Evolutionary conservation across 1,140 invertebrate species (phyloP).

Genomic region (Pissodes strobi): DNA sequence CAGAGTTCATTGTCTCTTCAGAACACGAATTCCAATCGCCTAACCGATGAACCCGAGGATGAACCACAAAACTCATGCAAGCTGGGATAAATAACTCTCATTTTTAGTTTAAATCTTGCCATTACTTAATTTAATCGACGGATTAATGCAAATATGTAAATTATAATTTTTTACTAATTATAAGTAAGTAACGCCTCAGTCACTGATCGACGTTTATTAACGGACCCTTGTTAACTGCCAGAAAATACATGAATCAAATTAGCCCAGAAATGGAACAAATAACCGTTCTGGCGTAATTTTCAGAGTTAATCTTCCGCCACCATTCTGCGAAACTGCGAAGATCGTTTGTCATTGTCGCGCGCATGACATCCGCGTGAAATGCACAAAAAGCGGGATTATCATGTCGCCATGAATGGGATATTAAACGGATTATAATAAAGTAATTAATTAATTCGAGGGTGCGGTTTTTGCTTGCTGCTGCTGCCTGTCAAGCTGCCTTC

Average conservation of each 20-base stretch:
- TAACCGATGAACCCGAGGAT: too few relatives aligned
- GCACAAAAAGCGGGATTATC: slow-evolving; percentile 31
- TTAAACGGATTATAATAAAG: slow-evolving; percentile 21
- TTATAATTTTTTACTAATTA: too few relatives aligned
- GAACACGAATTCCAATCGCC: too few relatives aligned
- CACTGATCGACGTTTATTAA: not conserved
- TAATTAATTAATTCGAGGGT: slow-evolving; percentile 28
- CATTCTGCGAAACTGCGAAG: not conserved
- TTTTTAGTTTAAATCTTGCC: too few relatives aligned
- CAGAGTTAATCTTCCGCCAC: slow-evolving; percentile 13
- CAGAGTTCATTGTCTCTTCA: too few relatives aligned
- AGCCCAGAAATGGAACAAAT: slow-evolving; percentile 6
- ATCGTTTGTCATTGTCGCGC: slow-evolving; percentile 22
- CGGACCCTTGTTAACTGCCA: not conserved
- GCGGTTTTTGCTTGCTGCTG: slow-evolving; percentile 9
- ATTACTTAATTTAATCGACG: too few relatives aligned
- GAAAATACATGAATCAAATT: not conserved
- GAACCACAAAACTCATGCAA: too few relatives aligned
- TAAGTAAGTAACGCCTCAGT: too few relatives aligned
- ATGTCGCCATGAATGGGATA: slow-evolving; percentile 30
- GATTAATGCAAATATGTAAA: too few relatives aligned
- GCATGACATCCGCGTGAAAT: not conserved
- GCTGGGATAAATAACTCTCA: too few relatives aligned
- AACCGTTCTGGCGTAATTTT: slow-evolving; percentile 6
- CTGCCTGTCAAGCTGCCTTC: too few relatives aligned